phyloP scores from a whole-genome alignment of 2,113 vertebrate genomes.

The Oreocharis arfaki region DNA sequence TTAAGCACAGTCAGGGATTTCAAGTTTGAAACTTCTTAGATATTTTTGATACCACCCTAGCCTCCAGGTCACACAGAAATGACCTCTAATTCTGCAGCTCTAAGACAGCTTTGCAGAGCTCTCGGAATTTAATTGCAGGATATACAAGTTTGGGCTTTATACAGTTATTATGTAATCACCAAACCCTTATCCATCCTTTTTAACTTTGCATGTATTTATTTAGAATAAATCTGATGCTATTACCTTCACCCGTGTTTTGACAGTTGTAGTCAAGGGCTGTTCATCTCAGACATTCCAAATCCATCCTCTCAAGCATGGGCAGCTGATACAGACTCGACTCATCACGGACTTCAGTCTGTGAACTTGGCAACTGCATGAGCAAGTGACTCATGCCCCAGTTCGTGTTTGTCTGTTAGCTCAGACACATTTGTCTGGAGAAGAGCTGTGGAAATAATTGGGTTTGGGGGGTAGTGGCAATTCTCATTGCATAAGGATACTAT shows the following conservation, averaged over 20 bases:
- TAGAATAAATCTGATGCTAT: background rate
- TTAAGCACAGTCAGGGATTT: background rate
- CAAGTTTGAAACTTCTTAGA: background rate
- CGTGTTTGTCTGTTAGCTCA: slow-evolving; percentile 18
- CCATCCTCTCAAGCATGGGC: background rate
- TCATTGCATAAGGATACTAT: background rate
- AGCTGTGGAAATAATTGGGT: slow-evolving; percentile 21
- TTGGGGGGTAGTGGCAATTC: background rate
- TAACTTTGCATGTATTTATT: background rate
- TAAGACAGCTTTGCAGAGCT: background rate
- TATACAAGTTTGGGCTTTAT: background rate
- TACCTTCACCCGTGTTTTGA: background rate
- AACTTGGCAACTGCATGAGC: slow-evolving; percentile 24
- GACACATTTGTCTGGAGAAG: slow-evolving; percentile 32
- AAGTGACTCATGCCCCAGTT: slow-evolving; percentile 36
- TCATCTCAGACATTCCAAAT: background rate
- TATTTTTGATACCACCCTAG: background rate
- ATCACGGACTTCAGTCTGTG: background rate
- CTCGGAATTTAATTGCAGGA: background rate
- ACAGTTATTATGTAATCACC: background rate
- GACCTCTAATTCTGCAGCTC: background rate
- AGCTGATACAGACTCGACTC: background rate
- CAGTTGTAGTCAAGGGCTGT: background rate
- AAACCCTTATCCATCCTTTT: background rate
- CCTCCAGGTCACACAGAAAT: background rate